Conservation (phyloP, 1,140 invertebrate species). For the Leptinotarsa defecta region DNA sequence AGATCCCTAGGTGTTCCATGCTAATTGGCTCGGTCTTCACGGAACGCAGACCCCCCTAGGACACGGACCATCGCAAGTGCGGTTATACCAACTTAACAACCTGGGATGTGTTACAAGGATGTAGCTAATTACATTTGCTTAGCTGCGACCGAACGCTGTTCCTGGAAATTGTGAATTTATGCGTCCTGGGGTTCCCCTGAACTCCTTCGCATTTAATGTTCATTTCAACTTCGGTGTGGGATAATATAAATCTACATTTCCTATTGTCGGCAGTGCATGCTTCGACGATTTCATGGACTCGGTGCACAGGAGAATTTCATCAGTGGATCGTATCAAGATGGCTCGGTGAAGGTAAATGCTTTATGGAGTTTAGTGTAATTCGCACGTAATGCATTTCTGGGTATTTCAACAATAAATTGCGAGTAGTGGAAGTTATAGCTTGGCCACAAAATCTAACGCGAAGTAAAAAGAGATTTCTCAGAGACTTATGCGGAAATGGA, state of each 20-base stretch:
- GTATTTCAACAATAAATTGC: not conserved
- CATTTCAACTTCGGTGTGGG: slow-evolving; percentile 35
- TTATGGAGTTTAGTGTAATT: not conserved
- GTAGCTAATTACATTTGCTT: slow-evolving; percentile 35
- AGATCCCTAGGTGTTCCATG: slow-evolving; percentile 28
- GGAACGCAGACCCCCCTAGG: slow-evolving; percentile 24
- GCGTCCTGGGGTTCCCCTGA: slow-evolving; percentile 29
- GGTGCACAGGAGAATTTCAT: slow-evolving; percentile 4
- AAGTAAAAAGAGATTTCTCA: no score
- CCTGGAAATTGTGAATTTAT: slow-evolving; percentile 39
- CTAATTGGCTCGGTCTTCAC: slow-evolving; percentile 37
- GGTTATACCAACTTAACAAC: slow-evolving; percentile 37
- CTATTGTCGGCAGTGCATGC: slow-evolving; percentile 28
- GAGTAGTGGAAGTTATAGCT: no score
- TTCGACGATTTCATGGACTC: slow-evolving; percentile 22
- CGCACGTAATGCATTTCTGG: slow-evolving; percentile 10
- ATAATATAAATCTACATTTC: slow-evolving; percentile 34
- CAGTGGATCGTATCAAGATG: slow-evolving; percentile 17
- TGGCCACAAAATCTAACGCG: no score
- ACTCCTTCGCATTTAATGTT: slow-evolving; percentile 40
- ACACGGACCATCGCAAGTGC: slow-evolving; percentile 28
- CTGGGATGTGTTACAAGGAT: slow-evolving; percentile 35
- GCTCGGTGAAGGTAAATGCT: slow-evolving; percentile 5
- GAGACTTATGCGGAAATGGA: not conserved
- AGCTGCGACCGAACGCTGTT: slow-evolving; percentile 32